Base-by-base conservation (phyloP, 2,888 invertebrate genomes). In the Papilio protenor region DNA sequence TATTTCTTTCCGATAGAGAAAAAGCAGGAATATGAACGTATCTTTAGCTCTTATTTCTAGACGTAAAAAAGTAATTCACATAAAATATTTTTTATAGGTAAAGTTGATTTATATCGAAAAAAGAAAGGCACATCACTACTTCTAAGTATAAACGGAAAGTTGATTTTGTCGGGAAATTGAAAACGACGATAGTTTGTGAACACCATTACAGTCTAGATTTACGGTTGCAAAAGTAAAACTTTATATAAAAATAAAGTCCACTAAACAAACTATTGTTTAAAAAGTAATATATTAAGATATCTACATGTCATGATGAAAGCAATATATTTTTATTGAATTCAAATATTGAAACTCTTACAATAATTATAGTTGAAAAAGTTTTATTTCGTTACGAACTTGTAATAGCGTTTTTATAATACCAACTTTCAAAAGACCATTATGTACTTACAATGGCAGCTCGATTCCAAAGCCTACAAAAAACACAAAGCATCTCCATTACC, bases 101-200 rank as follows among this genome's bases (percentile, higher is more conserved):
- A n/a, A n/a, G n/a, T n/a, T n/a, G n/a, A n/a, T 16, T 70, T 23
- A 23, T 49, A 49, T 70, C 49, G 47, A 70, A 70, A 40, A 66
- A 66, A 45, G 27, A 52, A 27, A 23, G 66, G 73, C 21, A 70
- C 77, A 76, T 69, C 76, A 64, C 79, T 79, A 73, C 77, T 40
- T 64, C 71, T 52, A 33, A 64, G 57, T 77, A 72, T 76, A 78
- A 70, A 70, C 71, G 75, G 74, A 55, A 70, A 81, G 78, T 80
- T 79, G 80, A 81, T 83, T 80, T 82, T 75, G 77, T 73, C 70
- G 73, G 78, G 79, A 81, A 80, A 84, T 84, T 83, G 83, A 79
- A 81, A 81, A 80, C 78, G 80, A 76, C 75, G 80, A 80, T 81
- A 80, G 79, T 82, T 80, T 66, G 78, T 80, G 79, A 82, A 79